Evolutionary conservation across 2,888 invertebrate genomes (phyloP), one percentile per base, ranked within the genome.

Genomic region (Herminia tarsipennalis): DNA sequence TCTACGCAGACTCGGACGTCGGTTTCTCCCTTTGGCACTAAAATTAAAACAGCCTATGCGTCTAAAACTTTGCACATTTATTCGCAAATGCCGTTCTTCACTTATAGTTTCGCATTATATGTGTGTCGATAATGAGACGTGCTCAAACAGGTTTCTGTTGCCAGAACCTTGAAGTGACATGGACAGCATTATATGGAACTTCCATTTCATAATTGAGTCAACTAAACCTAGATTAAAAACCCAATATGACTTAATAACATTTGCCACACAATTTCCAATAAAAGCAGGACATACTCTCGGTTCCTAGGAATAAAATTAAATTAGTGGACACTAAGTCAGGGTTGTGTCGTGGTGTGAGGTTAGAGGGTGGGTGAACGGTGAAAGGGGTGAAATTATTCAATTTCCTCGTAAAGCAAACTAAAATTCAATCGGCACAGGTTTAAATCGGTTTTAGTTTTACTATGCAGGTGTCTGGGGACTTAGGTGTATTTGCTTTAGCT

Each of bases 371-470:
- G 50, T 60, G 39, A 51, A 38, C 6, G 16, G 22, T 10, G 13
- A 17, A 9, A 3, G 8, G 30, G 29, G 36, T 51, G 42, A 47
- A 65, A 65, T 61, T 61, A 61, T 61, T 61, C 62, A 65, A 61
- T 61, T 65, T 65, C 60, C 66, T 34, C 38, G 51, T 44, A 61
- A 65, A 65, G 66, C 56, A 65, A 61, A 61, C 66, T 61, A 41
- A 42, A 61, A 61, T 61, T 52, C 56, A 65, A 61, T 61, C 51
- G 47, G 51, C 39, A 47, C 42, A 51, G 66, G 66, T 61, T 61
- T 51, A 38, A 48, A 65, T 61, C 44, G 56, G 45, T 45, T 65
- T 61, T 25, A 60, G 39, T 60, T 32, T 29, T 32, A 41, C 25
- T 5, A 25, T 29, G 40, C 6, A 24, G 37, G 18, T 14, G 22